Base-by-base conservation (phyloP, 2,888 invertebrate genomes). In the Drosophila acutilabella region DNA sequence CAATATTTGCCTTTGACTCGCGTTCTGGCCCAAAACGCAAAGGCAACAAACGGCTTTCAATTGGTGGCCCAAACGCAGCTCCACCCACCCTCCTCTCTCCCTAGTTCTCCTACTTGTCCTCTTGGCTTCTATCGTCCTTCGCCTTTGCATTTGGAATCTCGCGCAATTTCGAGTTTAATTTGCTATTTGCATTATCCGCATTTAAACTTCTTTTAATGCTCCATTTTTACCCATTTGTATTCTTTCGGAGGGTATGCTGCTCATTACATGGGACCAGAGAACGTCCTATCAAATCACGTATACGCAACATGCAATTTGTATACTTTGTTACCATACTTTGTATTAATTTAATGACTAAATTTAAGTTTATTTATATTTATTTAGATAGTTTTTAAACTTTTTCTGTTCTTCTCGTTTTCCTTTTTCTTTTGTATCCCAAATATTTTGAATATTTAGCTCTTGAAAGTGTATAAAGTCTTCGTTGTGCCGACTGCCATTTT, bases 1-100 rank as follows among this genome's bases (percentile, higher is more conserved):
- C 88, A 89, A 86, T 87, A 81, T 88, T 88, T 86, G 84, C 86
- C 83, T 88, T 88, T 88, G 83, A 64, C 72, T 69, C 82, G 7
- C 20, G 11, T 36, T 40, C 40, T 40, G 53, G 30, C 48, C 88
- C 86, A 86, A 86, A 82, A 80, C 83, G 83, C 83, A 81, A 81
- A 88, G 88, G 88, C 81, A 73, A 67, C 81, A 57, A 73, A 62
- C 74, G 51, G 82, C 76, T 86, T 83, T 77, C 87, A 83, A 88
- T 83, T 83, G 88, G 89, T 71, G 68, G 50, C 42, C 47, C 68
- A 68, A 36, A 36, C 30, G 36, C 23, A 26, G 59, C 57, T 38
- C 47, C 33, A 23, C 11, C 36, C 33, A n/a, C 33, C 40, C 50
- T 10, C 26, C 40, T 26, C 16, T 11, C 40, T 30, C 50, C 18